Evolutionary conservation across 2,797 vertebrate species (phyloP).

Genomic region (Peromyscus aztecus): DNA sequence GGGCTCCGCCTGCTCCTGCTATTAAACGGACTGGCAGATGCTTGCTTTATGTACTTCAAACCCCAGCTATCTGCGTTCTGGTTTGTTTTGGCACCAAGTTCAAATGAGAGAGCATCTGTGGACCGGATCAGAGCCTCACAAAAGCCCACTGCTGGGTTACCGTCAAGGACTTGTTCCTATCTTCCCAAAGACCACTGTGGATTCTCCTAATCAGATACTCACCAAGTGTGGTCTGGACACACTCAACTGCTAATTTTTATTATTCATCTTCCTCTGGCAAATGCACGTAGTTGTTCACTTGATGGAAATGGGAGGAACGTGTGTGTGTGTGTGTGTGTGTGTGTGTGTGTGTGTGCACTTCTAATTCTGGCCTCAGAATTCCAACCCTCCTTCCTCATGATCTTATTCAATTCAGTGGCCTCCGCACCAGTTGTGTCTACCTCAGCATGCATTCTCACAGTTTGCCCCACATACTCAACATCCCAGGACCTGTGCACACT

Average conservation of each 20-base stretch:
- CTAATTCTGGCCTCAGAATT: not conserved
- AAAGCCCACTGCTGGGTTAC: not conserved
- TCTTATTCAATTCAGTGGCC: not conserved
- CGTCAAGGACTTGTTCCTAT: not conserved
- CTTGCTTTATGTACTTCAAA: not conserved
- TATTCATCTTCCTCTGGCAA: not conserved
- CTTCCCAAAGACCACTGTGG: not conserved
- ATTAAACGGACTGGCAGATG: slow-evolving; percentile 64
- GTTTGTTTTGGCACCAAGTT: slow-evolving; percentile 40
- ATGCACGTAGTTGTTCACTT: accelerated
- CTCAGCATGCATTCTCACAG: not conserved
- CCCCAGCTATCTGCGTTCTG: not conserved
- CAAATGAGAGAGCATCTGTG: slow-evolving; percentile 45
- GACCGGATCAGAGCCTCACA: not conserved
- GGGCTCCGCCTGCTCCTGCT: not conserved
- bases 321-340: accelerated
- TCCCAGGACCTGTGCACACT: not conserved
- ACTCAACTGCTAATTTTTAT: not conserved
- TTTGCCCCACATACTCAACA: not conserved
- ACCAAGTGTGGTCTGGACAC: not conserved
- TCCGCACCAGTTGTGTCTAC: not conserved
- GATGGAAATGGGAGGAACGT: not conserved
- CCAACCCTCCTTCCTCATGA: not conserved
- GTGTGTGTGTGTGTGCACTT: accelerated
- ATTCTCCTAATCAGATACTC: not conserved